phyloP scores from a whole-genome alignment of 2,113 vertebrate species.

The Sitta europaea region DNA sequence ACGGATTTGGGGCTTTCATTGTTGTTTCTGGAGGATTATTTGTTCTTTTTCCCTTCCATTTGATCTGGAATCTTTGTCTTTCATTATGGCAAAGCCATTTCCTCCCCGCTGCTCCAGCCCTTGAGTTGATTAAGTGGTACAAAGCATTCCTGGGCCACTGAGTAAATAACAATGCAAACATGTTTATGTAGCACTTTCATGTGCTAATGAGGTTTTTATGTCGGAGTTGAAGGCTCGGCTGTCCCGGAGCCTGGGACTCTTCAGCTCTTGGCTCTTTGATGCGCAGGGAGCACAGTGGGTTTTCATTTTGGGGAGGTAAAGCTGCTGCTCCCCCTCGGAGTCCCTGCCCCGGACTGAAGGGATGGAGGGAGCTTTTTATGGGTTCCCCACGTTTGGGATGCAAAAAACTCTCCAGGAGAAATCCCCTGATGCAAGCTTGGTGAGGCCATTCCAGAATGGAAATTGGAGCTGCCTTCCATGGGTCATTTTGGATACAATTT shows the following conservation, averaged over 20 bases:
- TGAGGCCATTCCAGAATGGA: accelerated
- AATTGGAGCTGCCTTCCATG: accelerated
- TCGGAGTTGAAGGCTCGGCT: background rate
- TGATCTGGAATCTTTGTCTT: slow-evolving; percentile 28
- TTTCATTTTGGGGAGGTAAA: background rate
- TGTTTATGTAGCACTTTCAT: slow-evolving; percentile 52
- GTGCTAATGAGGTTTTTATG: slow-evolving; percentile 36
- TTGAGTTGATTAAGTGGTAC: slow-evolving; percentile 65
- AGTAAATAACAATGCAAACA: slow-evolving; percentile 61
- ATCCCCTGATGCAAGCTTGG: background rate
- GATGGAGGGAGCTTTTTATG: background rate
- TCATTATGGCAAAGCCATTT: slow-evolving; percentile 45
- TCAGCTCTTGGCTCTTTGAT: slow-evolving; percentile 40
- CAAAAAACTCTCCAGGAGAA: background rate
- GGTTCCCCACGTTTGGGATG: accelerated
- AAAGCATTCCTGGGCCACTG: slow-evolving; percentile 47
- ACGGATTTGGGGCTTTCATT: background rate
- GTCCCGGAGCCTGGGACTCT: slow-evolving; percentile 19
- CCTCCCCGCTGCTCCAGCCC: background rate
- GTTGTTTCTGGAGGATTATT: background rate
- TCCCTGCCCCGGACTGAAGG: background rate
- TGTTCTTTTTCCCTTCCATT: background rate
- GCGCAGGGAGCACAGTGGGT: background rate
- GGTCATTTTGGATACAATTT: background rate
- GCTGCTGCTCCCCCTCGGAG: background rate